Percentiles rank a stretch among this genome's conserved stretches.
Evolutionary conservation across 2,113 vertebrate species (phyloP).

Genomic region (Muscicapa adusta): DNA sequence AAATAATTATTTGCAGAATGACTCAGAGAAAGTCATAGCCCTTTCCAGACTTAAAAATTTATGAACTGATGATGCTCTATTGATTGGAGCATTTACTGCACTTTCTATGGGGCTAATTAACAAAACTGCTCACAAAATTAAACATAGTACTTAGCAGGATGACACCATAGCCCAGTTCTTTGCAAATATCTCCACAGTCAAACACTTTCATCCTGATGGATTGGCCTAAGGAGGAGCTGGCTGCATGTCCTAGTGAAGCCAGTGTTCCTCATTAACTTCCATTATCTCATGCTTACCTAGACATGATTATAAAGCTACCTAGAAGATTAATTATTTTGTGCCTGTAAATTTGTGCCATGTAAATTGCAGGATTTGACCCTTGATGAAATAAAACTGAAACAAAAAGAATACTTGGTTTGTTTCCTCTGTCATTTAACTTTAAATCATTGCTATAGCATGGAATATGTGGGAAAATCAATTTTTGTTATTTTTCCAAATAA

Average conservation of each 20-base stretch:
- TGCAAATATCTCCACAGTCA: background rate
- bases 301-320: background rate
- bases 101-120: background rate
- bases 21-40: background rate
- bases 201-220: background rate
- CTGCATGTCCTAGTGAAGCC: background rate
- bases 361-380: background rate
- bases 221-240: background rate
- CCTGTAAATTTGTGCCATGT: background rate
- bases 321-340: background rate
- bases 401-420: background rate
- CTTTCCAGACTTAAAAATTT: background rate
- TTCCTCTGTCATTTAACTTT: background rate
- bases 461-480: background rate
- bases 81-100: background rate
- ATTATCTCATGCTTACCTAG: background rate
- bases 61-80: background rate
- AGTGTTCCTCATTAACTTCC: background rate
- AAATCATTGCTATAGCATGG: background rate
- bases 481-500: background rate
- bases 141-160: background rate
- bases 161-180: background rate
- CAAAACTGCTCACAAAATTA: background rate
- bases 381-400: background rate
- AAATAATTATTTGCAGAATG: conserved; percentile 44